Conservation (phyloP, 2,797 vertebrate species). For the Sternotherus odoratus region DNA sequence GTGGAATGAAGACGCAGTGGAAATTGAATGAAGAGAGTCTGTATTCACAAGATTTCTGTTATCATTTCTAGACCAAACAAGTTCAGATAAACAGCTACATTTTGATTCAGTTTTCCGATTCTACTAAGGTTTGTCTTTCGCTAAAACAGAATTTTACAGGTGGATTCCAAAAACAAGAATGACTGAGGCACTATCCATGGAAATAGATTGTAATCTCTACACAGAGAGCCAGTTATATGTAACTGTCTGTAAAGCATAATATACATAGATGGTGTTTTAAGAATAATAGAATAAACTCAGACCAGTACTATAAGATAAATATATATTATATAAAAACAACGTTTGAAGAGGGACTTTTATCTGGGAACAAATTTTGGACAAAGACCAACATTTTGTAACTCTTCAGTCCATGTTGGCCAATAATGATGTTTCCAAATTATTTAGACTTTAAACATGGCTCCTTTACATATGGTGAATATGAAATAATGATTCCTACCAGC, state of each 20-base stretch:
- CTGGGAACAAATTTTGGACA: not conserved
- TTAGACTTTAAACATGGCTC: not conserved
- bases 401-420: rapidly evolving
- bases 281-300: not conserved
- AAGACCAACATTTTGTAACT: not conserved
- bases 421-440: not conserved
- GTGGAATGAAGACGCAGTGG: not conserved
- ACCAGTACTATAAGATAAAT: not conserved
- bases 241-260: rapidly evolving
- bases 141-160: not conserved
- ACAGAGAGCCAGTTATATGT: not conserved
- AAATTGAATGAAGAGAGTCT: not conserved
- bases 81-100: not conserved
- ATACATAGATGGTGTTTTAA: not conserved
- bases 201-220: rapidly evolving
- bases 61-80: not conserved
- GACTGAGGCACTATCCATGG: not conserved
- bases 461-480: rapidly evolving
- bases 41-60: not conserved
- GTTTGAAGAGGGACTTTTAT: not conserved
- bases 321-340: not conserved
- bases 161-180: not conserved
- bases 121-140: not conserved
- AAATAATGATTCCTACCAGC: not conserved
- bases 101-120: not conserved